Evolutionary conservation across 2,888 invertebrate genomes (phyloP).

Genomic region (Nemapogon koenigi): DNA sequence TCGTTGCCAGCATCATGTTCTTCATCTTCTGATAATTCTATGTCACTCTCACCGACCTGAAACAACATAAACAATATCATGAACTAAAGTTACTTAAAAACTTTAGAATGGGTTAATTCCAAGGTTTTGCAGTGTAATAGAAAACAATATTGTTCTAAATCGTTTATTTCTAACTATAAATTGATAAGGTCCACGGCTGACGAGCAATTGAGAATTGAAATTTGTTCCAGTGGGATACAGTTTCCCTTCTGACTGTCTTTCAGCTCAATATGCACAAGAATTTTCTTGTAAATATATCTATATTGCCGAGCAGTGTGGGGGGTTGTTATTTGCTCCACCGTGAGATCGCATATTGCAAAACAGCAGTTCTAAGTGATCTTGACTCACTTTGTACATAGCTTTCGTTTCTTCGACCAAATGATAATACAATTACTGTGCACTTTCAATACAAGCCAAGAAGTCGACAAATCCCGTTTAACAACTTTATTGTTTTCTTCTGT

Average conservation of each 20-base stretch:
- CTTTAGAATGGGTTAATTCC: too few species aligned
- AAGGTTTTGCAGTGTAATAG: too few species aligned
- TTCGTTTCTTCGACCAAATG: neutral
- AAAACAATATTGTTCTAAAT: too few species aligned
- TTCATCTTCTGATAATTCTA: too few species aligned
- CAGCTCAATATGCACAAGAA: slow-evolving; percentile 16
- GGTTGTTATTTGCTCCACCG: slow-evolving; percentile 16
- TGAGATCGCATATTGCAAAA: slow-evolving; percentile 15
- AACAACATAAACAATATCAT: too few species aligned
- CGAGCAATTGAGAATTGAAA: slow-evolving; percentile 15
- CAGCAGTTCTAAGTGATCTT: slow-evolving; percentile 16
- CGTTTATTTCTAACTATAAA: too few species aligned
- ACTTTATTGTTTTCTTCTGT: too few species aligned
- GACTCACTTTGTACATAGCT: slow-evolving; percentile 12
- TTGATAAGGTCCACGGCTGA: slow-evolving; percentile 9
- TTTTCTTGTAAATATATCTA: slow-evolving; percentile 16
- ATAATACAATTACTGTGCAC: slow-evolving; percentile 4
- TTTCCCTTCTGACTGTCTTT: slow-evolving; percentile 13
- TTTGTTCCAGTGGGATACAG: slow-evolving; percentile 17
- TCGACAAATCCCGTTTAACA: slow-evolving; percentile 11
- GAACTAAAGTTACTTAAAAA: too few species aligned
- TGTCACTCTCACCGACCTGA: too few species aligned
- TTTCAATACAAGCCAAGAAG: slow-evolving; percentile 11
- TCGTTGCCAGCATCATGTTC: too few species aligned
- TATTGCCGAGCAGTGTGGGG: slow-evolving; percentile 16